phyloP scores from a whole-genome alignment of 2,888 invertebrate species.

The Argynnis bischoffii region DNA sequence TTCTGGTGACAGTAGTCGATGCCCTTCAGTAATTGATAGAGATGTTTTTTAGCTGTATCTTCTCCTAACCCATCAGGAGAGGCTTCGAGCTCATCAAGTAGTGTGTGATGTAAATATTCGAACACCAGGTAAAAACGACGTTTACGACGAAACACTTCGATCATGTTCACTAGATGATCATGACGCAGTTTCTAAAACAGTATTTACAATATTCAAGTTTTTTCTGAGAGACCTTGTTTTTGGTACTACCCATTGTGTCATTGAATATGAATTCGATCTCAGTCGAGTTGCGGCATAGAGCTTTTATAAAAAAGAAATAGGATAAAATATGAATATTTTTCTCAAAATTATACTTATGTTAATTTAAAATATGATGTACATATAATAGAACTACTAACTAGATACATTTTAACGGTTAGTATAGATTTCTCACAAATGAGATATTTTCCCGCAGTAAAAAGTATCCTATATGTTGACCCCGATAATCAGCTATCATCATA shows the following conservation, averaged over 20 bases:
- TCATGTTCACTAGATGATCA: constrained; percentile 93
- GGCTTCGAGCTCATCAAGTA: constrained; percentile 91
- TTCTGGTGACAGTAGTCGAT: constrained; percentile 92
- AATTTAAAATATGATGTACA: background rate
- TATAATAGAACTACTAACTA: no score
- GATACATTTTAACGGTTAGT: no score
- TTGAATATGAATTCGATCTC: no score
- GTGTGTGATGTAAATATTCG: constrained; percentile 93
- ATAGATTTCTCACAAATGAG: no score
- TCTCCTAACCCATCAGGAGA: constrained; percentile 87
- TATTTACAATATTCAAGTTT: background rate
- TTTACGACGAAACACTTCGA: constrained; percentile 93
- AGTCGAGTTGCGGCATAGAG: no score
- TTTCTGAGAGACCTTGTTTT: no score
- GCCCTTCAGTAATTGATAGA: constrained; percentile 91
- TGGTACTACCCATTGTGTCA: no score
- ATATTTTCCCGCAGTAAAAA: no score
- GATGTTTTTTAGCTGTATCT: constrained; percentile 87
- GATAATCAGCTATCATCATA: no score
- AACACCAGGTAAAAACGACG: constrained; percentile 93
- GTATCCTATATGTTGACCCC: no score
- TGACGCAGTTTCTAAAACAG: constrained; percentile 89
- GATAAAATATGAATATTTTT: background rate
- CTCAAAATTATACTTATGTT: no score
- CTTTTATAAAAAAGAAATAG: no score